Evolutionary conservation across 2,888 invertebrate genomes (phyloP), one percentile per base, ranked within the genome.

Genomic region (Campopleginae sp.): DNA sequence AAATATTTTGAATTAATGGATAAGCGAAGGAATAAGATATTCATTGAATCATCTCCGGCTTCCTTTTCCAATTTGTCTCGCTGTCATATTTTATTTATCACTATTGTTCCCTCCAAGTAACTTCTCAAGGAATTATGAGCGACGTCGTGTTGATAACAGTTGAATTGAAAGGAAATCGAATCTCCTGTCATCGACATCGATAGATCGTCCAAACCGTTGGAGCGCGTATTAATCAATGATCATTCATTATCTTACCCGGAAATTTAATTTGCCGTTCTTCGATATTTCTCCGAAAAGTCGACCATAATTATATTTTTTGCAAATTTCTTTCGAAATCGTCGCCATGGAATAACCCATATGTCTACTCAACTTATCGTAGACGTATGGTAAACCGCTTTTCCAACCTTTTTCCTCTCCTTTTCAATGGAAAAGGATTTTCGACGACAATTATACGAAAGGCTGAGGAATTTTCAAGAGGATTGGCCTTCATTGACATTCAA

Each of bases 381-480:
- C 19, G 44, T 54, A 19, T 61, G 33, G 58, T 71, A 71, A 71
- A 51, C 71, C 31, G 44, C 61, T 63, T 74, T 68, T 12, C 23
- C 77, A 51, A 48, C 51, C 54, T 75, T 68, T 71, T 58, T 42
- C 27, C 27, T 58, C 42, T 38, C 38, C 38, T 38, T 1, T 17
- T 7, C 58, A 51, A 51, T 51, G 74, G 75, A 83, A 75, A 71
- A 75, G 75, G 75, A 74, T 23, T 80, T 79, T 54, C 54, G 46
- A 72, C 51, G 66, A 82, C 82, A 78, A 82, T 82, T 58, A 66
- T 54, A 78, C 65, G 44, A 17, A 44, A 42, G 75, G n/a, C 51
- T 38, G 38, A 65, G 38, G 65, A 48, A n/a, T 54, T 76, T 76
- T 65, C 33, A 76, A 70, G 63, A 65, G 71, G 80, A 44, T 80